Evolutionary conservation across 1,140 invertebrate species (phyloP), one percentile per base, ranked within the genome.

Genomic region (Sinonovacula constricta): DNA sequence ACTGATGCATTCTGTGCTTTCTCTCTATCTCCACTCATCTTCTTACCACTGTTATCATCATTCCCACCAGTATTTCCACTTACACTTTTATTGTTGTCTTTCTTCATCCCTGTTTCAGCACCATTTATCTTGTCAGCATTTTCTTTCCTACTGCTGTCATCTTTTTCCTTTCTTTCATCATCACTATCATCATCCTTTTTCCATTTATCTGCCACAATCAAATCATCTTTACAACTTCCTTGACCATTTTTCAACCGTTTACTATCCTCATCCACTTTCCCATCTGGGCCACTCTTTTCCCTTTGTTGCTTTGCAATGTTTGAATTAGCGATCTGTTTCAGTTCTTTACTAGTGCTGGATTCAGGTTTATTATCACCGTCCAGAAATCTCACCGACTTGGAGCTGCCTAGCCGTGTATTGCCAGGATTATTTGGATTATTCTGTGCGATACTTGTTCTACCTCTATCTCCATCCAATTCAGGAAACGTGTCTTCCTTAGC

Each of bases 361-460:
- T 36, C 56, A 10, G 7, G 3, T 51, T 4, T 1, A 33, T 62
- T 63, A 3, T 36, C 59, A 22, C 24, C 59, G n/a, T 78, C 65
- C 15, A 54, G 65, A 63, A 78, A 78, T 22, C 66, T 51, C 3
- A 78, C 75, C 51, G 75, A 78, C 45, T 78, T 78, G 10, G 66
- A 69, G 63, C 75, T 69, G 62, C 67, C 67, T 36, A 69, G 7
- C 15, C 75, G 53, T 33, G 18, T 30, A n/a, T n/a, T n/a, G n/a
- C n/a, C n/a, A n/a, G n/a, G n/a, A n/a, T n/a, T n/a, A n/a, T n/a
- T n/a, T n/a, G n/a, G n/a, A n/a, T n/a, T n/a, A 14, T 24, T 62
- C 2, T 33, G 31, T 54, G 67, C 53, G 24, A 31, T 24, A 22
- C n/a, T 49, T 15, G 12, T 12, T 18, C 2, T 10, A 30, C 3